Conservation (phyloP, 2,888 invertebrate species). For the Coremacera marginata region DNA sequence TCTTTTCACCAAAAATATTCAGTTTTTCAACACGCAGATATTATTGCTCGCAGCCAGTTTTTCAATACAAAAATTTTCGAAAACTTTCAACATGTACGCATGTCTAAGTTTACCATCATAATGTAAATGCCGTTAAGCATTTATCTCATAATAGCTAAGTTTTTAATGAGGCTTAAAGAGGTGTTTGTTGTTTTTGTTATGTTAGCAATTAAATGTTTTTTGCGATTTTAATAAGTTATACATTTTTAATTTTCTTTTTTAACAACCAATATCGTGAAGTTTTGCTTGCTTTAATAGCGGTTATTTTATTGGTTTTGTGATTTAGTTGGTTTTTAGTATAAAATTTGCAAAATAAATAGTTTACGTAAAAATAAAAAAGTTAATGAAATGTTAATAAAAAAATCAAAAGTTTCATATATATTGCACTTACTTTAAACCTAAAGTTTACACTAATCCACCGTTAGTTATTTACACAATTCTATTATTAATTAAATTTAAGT, state of each 20-base stretch:
- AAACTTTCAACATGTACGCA: conserved; percentile 34
- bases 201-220: background rate
- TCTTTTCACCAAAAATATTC: conserved; percentile 65
- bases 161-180: conserved; percentile 24
- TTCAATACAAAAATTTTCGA: conserved; percentile 37
- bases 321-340: conserved; percentile 7
- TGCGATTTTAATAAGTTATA: background rate
- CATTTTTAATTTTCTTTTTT: background rate
- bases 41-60: conserved; percentile 70
- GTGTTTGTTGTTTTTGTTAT: conserved; percentile 14
- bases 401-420: background rate
- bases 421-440: conserved; percentile 13
- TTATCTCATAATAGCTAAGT: conserved; percentile 9
- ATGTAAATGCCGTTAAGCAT: conserved; percentile 39
- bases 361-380: background rate
- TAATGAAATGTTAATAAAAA: background rate
- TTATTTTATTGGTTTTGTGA: conserved; percentile 25
- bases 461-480: background rate
- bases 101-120: conserved; percentile 11
- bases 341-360: background rate
- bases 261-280: background rate
- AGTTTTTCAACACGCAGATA: conserved; percentile 69
- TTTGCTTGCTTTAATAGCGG: background rate
- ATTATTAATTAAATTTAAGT: background rate
- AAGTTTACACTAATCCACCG: background rate